Conservation (phyloP, 2,888 invertebrate species). For the Smittia aterrima region DNA sequence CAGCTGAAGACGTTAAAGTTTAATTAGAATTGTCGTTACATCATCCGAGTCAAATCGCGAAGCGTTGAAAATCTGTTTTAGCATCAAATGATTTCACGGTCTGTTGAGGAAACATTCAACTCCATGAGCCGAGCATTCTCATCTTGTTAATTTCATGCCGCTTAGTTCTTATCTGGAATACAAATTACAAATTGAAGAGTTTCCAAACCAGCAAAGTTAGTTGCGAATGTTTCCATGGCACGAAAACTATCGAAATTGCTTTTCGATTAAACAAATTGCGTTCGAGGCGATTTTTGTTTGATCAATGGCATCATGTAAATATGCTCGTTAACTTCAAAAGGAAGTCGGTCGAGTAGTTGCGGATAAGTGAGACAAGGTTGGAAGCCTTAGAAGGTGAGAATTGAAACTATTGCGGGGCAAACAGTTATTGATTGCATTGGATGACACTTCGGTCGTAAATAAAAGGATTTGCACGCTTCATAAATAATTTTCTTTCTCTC, state of each 20-base stretch:
- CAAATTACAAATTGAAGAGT: background rate
- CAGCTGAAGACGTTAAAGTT: background rate
- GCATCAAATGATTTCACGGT: background rate
- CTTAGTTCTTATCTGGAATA: background rate
- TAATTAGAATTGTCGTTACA: background rate
- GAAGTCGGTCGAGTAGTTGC: background rate
- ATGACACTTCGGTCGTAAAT: background rate
- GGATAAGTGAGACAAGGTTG: background rate
- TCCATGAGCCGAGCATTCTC: background rate
- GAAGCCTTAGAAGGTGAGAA: background rate
- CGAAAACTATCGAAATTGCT: background rate
- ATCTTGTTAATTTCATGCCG: constrained; percentile 2
- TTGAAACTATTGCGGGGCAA: background rate
- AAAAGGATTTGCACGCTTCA: background rate
- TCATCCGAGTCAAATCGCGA: background rate
- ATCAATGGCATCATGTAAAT: background rate
- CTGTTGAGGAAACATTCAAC: constrained; percentile 4
- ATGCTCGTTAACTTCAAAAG: background rate
- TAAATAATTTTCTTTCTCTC: background rate
- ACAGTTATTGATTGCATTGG: constrained; percentile 7
- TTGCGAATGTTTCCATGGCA: background rate
- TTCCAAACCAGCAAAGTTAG: background rate
- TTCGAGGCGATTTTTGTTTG: background rate
- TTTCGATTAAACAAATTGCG: constrained; percentile 1
- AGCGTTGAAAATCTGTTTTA: constrained; percentile 1